Evolutionary conservation across 2,113 vertebrate genomes (phyloP), one percentile per base, ranked within the genome.

Genomic region (Dasypus novemcinctus): DNA sequence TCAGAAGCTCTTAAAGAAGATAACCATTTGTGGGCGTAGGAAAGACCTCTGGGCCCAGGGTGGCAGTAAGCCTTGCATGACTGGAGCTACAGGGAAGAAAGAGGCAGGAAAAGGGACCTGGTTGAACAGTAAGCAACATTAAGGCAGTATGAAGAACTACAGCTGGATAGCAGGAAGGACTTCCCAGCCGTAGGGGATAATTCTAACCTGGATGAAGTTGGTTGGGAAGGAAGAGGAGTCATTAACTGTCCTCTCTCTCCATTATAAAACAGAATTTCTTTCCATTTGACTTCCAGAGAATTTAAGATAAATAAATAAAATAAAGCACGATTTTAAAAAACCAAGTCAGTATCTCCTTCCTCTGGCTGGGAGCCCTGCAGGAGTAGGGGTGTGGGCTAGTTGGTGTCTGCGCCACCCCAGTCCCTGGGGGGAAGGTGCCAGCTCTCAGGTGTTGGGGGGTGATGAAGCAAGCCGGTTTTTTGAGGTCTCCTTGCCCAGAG

Each of bases 151-250:
- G 82, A 54, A 0, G 4, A 71, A 31, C 85, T 11, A 68, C 38
- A 87, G 71, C 57, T 54, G 82, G 95, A 68, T 4, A 27, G 76
- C 92, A 83, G 87, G 91, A 95, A 93, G 84, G 84, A 64, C 87
- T 87, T 91, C 86, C 71, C 69, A 81, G 92, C 74, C 66, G n/a
- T 11, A 17, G 36, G 38, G 63, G 75, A 20, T 87, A 57, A 78
- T 74, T 91, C 76, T 10, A 61, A 90, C 61, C 95, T 64, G 38
- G 69, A 86, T 33, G 69, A 57, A 78, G 71, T 31, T 43, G 71
- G 46, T 1, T 63, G 36, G 82, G 49, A 87, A 82, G 59, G 64
- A 80, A 71, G 49, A 91, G 71, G 64, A 63, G 52, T 78, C 61
- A 64, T 66, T 64, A 79, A 46, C 27, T 79, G 41, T 57, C 29